Evolutionary conservation across 1,140 invertebrate species (phyloP).

Genomic region (Lethocerus indicus): DNA sequence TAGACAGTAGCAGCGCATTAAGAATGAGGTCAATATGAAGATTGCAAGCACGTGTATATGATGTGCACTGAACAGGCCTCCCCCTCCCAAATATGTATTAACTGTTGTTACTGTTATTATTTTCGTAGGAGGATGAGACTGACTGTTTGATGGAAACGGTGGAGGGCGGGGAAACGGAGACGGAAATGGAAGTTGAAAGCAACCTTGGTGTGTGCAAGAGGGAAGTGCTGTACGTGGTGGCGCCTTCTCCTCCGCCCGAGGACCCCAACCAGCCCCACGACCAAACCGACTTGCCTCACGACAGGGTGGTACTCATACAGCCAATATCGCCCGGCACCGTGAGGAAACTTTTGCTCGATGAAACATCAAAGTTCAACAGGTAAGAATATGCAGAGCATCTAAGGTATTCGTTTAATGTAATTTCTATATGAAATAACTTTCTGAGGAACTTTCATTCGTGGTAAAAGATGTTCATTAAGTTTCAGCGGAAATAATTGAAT

Average conservation of each 20-base stretch:
- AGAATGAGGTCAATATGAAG: no score
- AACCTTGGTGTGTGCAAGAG: neutral
- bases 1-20: no score
- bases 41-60: no score
- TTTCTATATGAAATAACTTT: no score
- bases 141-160: slow-evolving; percentile 23
- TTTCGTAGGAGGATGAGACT: slow-evolving; percentile 25
- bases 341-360: slow-evolving; percentile 13
- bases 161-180: slow-evolving; percentile 8
- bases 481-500: neutral
- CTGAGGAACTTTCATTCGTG: no score
- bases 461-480: no score
- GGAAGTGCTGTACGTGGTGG: neutral
- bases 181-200: slow-evolving; percentile 13
- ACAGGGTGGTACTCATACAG: neutral
- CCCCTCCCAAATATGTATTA: neutral
- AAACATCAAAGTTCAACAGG: slow-evolving; percentile 15
- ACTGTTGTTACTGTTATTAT: neutral
- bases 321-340: slow-evolving; percentile 3
- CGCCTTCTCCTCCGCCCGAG: no score
- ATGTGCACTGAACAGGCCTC: no score
- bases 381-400: no score
- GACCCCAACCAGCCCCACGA: no score
- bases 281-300: no score
- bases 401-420: no score